phyloP scores from a whole-genome alignment of 2,113 vertebrate genomes.

The Misgurnus mizolepis region DNA sequence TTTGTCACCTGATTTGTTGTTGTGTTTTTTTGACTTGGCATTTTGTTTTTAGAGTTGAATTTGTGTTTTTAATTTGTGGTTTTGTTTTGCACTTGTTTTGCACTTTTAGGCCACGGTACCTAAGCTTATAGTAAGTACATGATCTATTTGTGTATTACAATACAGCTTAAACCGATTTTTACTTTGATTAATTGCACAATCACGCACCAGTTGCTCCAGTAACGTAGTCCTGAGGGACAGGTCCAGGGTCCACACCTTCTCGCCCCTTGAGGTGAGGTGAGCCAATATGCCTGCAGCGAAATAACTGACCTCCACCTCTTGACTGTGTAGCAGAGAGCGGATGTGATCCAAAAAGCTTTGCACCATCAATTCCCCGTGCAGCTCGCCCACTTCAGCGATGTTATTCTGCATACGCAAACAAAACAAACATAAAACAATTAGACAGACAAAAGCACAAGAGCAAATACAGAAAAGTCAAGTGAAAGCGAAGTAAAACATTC shows the following conservation, averaged over 20 bases:
- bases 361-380: conserved; percentile 95
- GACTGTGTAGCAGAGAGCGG: conserved; percentile 87
- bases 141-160: background rate
- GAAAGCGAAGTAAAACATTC: background rate
- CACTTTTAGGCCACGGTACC: too few relatives aligned
- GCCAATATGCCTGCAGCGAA: conserved; percentile 97
- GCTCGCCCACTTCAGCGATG: conserved; percentile 95
- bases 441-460: background rate
- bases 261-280: conserved; percentile 93
- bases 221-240: conserved; percentile 81
- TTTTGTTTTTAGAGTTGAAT: too few relatives aligned
- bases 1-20: too few relatives aligned
- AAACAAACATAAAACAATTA: conserved; percentile 30
- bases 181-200: background rate
- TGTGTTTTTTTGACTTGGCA: too few relatives aligned
- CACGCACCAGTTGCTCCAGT: conserved; percentile 88
- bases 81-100: too few relatives aligned
- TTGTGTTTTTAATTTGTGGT: too few relatives aligned
- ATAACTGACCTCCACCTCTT: conserved; percentile 98
- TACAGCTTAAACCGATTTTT: background rate
- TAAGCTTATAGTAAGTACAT: too few relatives aligned
- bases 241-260: conserved; percentile 89
- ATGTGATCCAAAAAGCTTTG: conserved; percentile 96
- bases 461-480: background rate
- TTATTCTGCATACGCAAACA: conserved; percentile 82